Evolutionary conservation across 2,113 vertebrate species (phyloP), one percentile per base, ranked within the genome.

Genomic region (Zosterops japonicus): DNA sequence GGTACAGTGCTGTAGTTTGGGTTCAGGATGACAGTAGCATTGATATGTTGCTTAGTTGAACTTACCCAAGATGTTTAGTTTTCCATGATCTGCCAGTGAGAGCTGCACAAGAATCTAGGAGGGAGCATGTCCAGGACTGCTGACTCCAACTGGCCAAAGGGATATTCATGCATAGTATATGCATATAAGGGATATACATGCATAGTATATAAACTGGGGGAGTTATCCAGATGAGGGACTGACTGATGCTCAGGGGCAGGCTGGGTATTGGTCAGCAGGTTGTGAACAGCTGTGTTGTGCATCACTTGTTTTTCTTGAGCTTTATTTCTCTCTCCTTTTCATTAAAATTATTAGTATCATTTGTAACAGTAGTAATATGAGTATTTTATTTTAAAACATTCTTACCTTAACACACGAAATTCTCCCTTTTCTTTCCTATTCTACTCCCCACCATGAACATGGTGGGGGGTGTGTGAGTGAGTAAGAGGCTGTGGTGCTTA

Each of bases 231-330:
- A 46, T 31, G 29, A 5, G 33, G 7, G 13, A 25, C 47, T 22
- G 47, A 35, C 1, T 76, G 41, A 20, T 61, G 17, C 14, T 33
- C 11, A 41, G 21, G 24, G 28, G 7, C 29, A 83, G 61, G 22
- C 52, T 50, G 44, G 9, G 5, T 31, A 31, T 50, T 0, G 0
- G 25, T 59, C 61, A 35, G 41, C 17, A n/a, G 6, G 15, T 29
- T 44, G 25, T 14, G 14, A 69, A 29, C 4, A 47, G 18, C 12
- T 41, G 14, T 23, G 14, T 28, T 11, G 14, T 23, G n/a, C 14
- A 69, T 76, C 9, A 8, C 8, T 76, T 61, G 11, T 35, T 76
- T 61, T 16, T 42, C 47, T 55, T 69, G 21, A 41, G 25, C 35
- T 83, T 76, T 83, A 49, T 76, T 55, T 61, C 39, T 41, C 9